Base-by-base conservation (phyloP, 64 coral and sea anemone genomes). In the Montipora efflorescens region DNA sequence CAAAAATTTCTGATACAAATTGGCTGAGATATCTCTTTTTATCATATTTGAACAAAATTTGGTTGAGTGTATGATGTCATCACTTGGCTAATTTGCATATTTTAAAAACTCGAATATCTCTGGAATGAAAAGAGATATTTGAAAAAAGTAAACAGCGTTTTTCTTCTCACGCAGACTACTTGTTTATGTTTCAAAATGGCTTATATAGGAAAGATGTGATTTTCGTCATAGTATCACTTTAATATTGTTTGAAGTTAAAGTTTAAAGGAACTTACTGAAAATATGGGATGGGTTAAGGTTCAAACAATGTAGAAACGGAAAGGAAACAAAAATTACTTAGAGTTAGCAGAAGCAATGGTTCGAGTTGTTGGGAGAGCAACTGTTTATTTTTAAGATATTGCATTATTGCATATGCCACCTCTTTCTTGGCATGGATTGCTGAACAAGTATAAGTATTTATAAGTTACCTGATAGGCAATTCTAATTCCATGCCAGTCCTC, bases 401-500 rank as follows among this genome's bases (percentile, higher is more conserved):
- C 11, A 52, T 84, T 28, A 74, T 74, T 74, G 50, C 11, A 52
- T 83, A 47, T 83, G n/a, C 67, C 59, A 47, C 16, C 62, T 80
- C 28, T 19, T 91, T 28, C 16, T 68, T 69, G 44, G 52, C 64
- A 91, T 46, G 46, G 45, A 69, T 69, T 51, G 68, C 44, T 18
- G 51, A 67, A 22, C 45, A 53, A 25, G 46, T 28, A 71, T 73
- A 74, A 22, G 5, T 25, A 84, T 83, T 52, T 47, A 19, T 78
- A 49, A 68, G 83, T 47, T 78, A 82, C 87, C 49, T 90, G 18
- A 49, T 90, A 95, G 12, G 87, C 93, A 67, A 83, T 95, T 64
- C 87, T 75, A 48, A 90, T 95, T 47, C 67, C 92, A 89, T 94
- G 92, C 92, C 92, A 94, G 28, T 95, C 88, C 75, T 95, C 88